phyloP scores from a whole-genome alignment of 2,113 vertebrate genomes.

The Arvicanthis niloticus region DNA sequence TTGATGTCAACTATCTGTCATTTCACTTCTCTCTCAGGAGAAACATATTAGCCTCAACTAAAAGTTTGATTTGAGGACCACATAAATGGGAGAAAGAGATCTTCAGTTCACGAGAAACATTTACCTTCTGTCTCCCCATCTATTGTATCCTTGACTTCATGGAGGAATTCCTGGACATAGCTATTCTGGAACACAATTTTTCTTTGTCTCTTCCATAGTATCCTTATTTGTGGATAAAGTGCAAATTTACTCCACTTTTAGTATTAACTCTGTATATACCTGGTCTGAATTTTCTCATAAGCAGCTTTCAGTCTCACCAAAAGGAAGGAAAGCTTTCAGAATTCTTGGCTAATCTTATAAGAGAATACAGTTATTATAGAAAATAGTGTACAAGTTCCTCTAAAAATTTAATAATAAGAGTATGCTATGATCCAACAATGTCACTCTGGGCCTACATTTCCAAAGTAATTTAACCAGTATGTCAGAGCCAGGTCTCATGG shows the following conservation, averaged over 20 bases:
- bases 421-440: neutral
- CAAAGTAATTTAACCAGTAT: neutral
- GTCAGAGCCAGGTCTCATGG: neutral
- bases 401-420: neutral
- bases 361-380: neutral
- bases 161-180: conserved; percentile 1
- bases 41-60: neutral
- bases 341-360: neutral
- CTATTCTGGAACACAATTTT: neutral
- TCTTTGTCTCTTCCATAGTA: neutral
- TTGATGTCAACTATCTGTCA: neutral
- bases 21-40: neutral
- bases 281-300: neutral
- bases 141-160: neutral
- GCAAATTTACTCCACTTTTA: conserved; percentile 12
- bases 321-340: conserved; percentile 33
- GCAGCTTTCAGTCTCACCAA: conserved; percentile 23
- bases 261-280: neutral
- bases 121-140: neutral
- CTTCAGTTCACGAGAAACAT: neutral
- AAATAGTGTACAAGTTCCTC: neutral
- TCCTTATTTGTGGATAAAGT: neutral
- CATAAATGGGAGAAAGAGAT: neutral
- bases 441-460: neutral
- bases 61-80: neutral